Evolutionary conservation across 2,888 invertebrate species (phyloP), one percentile per base, ranked within the genome.

Genomic region (Microctonus hyperodae): DNA sequence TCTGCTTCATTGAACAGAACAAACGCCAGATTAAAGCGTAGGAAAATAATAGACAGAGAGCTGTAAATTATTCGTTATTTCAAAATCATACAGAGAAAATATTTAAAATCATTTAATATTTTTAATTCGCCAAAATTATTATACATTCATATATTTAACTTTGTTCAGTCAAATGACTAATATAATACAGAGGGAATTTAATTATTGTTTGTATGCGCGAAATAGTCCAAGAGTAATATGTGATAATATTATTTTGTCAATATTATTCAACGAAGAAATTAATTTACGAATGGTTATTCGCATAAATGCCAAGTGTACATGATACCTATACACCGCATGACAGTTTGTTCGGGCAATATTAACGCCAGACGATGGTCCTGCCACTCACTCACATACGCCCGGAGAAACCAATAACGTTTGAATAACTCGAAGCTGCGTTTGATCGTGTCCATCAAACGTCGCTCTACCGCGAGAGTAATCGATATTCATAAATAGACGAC

Each of bases 391-490:
- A 44, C 44, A 44, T 57, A 33, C 58, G 51, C n/a, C 22, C 60
- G 44, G 55, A 58, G 69, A 67, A 72, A 72, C 71, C 70, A 71
- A 71, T 71, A 72, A 69, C 71, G 72, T 69, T 72, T 69, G 66
- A 71, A 72, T 70, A 72, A 72, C 70, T 69, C 64, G 69, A 64
- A 69, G 50, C 70, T 65, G 64, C 70, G 67, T 71, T 70, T 71
- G 69, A 71, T 66, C 70, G 67, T 70, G 72, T 71, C 72, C 68
- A 67, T 72, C 72, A 72, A 68, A 64, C 64, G 67, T 67, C 65
- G 61, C 67, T 58, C 16, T 66, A 66, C 67, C 63, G 57, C 16
- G 23, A 28, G 20, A 22, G 22, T 40, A 3, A 62, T 53, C 35
- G 37, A 55, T 64, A 55, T 50, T 50, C 35, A 58, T 25, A 40